Evolutionary conservation across 2,113 vertebrate genomes (phyloP), one percentile per base, ranked within the genome.

Genomic region (Gallinago jamesoni): DNA sequence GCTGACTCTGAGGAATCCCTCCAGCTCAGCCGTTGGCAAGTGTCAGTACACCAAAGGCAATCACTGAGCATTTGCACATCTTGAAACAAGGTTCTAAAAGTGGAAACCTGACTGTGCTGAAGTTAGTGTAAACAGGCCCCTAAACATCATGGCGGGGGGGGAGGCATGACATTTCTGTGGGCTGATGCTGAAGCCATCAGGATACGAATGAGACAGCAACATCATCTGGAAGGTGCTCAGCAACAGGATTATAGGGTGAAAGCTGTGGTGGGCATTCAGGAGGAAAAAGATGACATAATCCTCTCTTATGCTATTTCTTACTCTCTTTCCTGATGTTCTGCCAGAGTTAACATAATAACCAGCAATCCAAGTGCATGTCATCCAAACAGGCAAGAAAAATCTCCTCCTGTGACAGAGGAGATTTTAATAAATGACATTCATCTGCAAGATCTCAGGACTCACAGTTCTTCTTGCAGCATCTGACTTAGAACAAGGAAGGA

Each of bases 271-370:
- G 63, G 52, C 62, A 64, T 70, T 78, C 63, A 92, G 70, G 31
- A 90, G 72, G 89, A 94, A 94, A 94, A 87, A 84, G 70, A 91
- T 90, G 87, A 97, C 87, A 92, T 86, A 94, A 95, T 84, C 73
- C n/a, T 84, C 87, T 93, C 84, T 82, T 78, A 23, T 7, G 70
- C 72, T 75, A 19, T 30, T 95, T 75, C 77, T 94, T 81, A 41
- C 63, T 83, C 57, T 80, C 69, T 75, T 91, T 95, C 87, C 89
- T 89, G 77, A 84, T 76, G 67, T 92, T 59, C 86, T 91, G 92
- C 95, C 90, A 97, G 92, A 82, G 27, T 10, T 83, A 85, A 73
- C 75, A 74, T 33, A 68, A 94, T 52, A 91, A 62, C 75, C 59
- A 75, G 85, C 73, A 88, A 81, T 74, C 50, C 74, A 70, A 81